Evolutionary conservation across 2,113 vertebrate species (phyloP).

Genomic region (Hypocryptadius cinnamomeus): DNA sequence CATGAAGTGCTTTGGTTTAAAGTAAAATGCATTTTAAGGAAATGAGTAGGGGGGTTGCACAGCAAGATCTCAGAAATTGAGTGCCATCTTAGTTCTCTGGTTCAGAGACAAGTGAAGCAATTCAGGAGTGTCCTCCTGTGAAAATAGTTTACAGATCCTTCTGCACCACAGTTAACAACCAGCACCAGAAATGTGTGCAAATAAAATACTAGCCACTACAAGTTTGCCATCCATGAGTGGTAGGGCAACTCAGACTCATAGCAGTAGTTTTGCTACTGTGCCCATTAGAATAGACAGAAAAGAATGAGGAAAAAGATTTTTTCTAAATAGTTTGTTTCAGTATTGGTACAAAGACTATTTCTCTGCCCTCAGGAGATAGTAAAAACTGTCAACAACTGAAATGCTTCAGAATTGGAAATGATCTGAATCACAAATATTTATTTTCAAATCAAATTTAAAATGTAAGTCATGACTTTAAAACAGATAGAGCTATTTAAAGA

Average conservation of each 20-base stretch:
- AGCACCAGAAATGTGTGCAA: neutral
- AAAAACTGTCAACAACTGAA: neutral
- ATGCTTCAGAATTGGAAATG: neutral
- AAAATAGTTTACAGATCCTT: neutral
- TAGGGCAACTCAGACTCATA: neutral
- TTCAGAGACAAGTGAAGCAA: neutral
- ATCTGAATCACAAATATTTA: neutral
- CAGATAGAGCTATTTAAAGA: neutral
- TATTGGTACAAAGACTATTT: neutral
- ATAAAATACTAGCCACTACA: neutral
- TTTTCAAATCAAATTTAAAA: slow-evolving; percentile 13
- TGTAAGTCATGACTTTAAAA: neutral
- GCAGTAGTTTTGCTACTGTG: neutral
- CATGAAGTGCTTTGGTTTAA: neutral
- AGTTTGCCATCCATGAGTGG: neutral
- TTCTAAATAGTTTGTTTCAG: neutral
- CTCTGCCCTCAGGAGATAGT: neutral
- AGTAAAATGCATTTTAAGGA: neutral
- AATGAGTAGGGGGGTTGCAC: neutral
- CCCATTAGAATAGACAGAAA: neutral
- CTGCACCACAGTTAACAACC: neutral
- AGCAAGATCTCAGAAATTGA: neutral
- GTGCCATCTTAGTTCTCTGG: neutral
- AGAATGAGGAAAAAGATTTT: neutral
- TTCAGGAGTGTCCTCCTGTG: neutral